Evolutionary conservation across 2,113 vertebrate species (phyloP).

Genomic region (Nesoenas mayeri): DNA sequence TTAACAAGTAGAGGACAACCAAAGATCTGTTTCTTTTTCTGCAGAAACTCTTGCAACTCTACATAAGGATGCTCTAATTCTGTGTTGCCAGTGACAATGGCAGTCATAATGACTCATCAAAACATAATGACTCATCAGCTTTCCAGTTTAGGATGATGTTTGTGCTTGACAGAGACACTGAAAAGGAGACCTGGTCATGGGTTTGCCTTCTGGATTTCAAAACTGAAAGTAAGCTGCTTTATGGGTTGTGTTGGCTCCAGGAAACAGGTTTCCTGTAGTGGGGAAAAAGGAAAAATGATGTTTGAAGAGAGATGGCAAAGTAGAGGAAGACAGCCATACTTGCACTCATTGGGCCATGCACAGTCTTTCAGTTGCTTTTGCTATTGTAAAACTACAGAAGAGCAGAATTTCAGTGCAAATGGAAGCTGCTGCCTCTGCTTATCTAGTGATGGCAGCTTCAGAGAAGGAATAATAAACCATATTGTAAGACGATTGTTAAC

Average conservation of each 20-base stretch:
- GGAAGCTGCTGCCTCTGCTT: not conserved
- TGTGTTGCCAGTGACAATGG: rapidly evolving
- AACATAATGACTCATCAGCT: not conserved
- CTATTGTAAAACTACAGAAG: not conserved
- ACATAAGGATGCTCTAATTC: not conserved
- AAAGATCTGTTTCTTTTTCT: not conserved
- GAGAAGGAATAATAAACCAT: not conserved
- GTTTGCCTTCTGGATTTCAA: not conserved
- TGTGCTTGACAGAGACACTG: not conserved
- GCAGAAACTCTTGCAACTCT: not conserved
- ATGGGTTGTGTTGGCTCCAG: not conserved
- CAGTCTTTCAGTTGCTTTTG: not conserved
- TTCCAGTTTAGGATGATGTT: not conserved
- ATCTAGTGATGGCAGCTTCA: not conserved
- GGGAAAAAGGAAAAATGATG: not conserved
- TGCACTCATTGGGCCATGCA: not conserved
- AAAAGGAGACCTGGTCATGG: not conserved
- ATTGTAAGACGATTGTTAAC: not conserved
- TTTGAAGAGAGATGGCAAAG: not conserved
- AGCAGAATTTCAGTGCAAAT: not conserved
- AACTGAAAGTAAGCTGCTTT: not conserved
- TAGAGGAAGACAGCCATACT: not conserved
- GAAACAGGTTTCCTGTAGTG: not conserved
- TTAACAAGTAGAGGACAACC: not conserved
- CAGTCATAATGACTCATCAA: not conserved